Base-by-base conservation (phyloP, 2,797 vertebrate genomes). In the Argyrosomus regius region DNA sequence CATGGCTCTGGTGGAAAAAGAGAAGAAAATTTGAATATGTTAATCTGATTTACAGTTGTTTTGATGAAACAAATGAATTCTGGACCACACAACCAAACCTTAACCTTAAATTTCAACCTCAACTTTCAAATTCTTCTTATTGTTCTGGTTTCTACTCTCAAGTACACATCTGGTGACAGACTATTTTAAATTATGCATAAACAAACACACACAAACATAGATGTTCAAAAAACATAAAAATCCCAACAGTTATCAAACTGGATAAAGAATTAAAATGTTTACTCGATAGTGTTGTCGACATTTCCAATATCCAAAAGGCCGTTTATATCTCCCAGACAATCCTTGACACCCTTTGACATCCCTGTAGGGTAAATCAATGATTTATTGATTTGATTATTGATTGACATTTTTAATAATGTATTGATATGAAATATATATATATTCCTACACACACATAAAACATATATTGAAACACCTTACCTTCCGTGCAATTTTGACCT, bases 211-310 rank as follows among this genome's bases (percentile, higher is more conserved):
- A 28, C 3, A 18, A 50, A 57, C 31, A 31, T 4, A 26, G 14
- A 43, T 49, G 1, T 6, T 41, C 18, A 28, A 22, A 45, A 63
- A 52, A 17, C 41, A 75, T 45, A 18, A 35, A 39, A 41, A 63
- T n/a, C 0, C 1, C 4, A 35, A 45, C 8, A 46, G 10, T 61
- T 18, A 26, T 59, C 16, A 72, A 41, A 80, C 9, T 0, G 4
- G 35, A 39, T 39, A 9, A 39, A 39, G 6, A 45, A 59, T 75
- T 14, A 20, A 67, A 65, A 57, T 52, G 4, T 14, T 84, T 82
- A 88, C 87, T 28, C 0, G 0, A 67, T 59, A 48, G 18, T 0
- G 0, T 10, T 0, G 0, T 0, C 0, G 4, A 0, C 0, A 0
- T 0, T 11, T 52, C 26, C 46, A 0, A 1, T 0, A 5, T 0